Evolutionary conservation across 2,113 vertebrate species (phyloP), one percentile per base, ranked within the genome.

Genomic region (Seriola rivoliana): DNA sequence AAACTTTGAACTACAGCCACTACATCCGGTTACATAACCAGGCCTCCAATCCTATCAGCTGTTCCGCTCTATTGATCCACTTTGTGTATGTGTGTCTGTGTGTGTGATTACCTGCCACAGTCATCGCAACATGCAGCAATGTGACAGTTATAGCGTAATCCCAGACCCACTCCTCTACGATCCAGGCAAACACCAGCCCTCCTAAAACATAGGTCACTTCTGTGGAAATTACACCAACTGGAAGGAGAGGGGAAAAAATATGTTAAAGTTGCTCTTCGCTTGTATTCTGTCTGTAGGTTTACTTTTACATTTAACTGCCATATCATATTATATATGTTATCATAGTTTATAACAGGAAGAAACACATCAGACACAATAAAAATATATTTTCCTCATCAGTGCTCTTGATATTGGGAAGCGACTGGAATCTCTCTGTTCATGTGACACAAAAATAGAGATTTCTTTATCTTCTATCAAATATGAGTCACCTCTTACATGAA

Each of bases 61-160:
- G 52, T 85, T 83, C 82, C 21, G 4, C 59, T 77, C 73, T 40
- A 83, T 69, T 91, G 88, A 92, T 80, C 87, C 70, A 82, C 80
- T 85, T 83, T 71, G 59, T 60, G 60, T 81, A 55, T 65, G 58
- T 44, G 74, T 70, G 6, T 71, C 66, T 55, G 52, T 1, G 59
- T 78, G 64, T 38, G 74, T 50, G 40, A 83, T 65, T 80, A 96
- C 96, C 95, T 85, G 94, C 89, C 0, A 91, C 91, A 8, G 95
- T 96, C 75, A 96, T 85, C 1, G 78, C 93, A 17, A 96, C 25
- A 21, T 96, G 96, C 82, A 96, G 87, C 60, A 96, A 81, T 40
- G 95, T 96, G 88, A 96, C 89, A 29, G 95, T 96, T 80, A 96
- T 95, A 84, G 95, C 95, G 10, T 96, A 96, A 78, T 96, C 96